phyloP scores from a whole-genome alignment of 2,797 vertebrate genomes.

The Uromys caudimaculatus region DNA sequence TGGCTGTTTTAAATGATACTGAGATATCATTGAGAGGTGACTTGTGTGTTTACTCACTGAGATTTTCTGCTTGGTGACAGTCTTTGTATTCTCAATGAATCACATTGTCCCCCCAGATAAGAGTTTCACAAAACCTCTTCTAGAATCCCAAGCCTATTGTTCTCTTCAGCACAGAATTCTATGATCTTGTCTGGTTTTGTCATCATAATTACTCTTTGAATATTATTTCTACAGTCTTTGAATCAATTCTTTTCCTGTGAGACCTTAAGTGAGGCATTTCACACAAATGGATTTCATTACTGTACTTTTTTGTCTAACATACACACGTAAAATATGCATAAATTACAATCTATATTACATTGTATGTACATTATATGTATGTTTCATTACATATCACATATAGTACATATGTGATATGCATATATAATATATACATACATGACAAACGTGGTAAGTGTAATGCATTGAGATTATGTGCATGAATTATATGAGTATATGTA shows the following conservation, averaged over 20 bases:
- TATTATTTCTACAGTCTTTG: slow-evolving; percentile 42
- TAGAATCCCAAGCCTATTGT: slow-evolving; percentile 30
- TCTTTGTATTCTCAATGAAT: slow-evolving; percentile 53
- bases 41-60: neutral
- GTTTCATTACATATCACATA: neutral
- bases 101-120: neutral
- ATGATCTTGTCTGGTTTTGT: slow-evolving; percentile 57
- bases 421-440: neutral
- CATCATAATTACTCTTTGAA: slow-evolving; percentile 56
- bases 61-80: slow-evolving; percentile 13
- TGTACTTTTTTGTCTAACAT: slow-evolving; percentile 27
- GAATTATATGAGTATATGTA: neutral
- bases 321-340: neutral
- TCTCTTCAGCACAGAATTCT: slow-evolving; percentile 41
- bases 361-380: too few relatives aligned
- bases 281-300: slow-evolving; percentile 45
- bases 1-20: slow-evolving; percentile 49
- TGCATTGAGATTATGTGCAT: neutral
- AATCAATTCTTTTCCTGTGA: slow-evolving; percentile 52
- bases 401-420: neutral
- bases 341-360: neutral
- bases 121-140: slow-evolving; percentile 55
- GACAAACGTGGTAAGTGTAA: neutral
- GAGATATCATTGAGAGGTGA: slow-evolving; percentile 31
- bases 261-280: slow-evolving; percentile 42